Evolutionary conservation across 2,888 invertebrate genomes (phyloP).

Genomic region (Craniophora ligustri): DNA sequence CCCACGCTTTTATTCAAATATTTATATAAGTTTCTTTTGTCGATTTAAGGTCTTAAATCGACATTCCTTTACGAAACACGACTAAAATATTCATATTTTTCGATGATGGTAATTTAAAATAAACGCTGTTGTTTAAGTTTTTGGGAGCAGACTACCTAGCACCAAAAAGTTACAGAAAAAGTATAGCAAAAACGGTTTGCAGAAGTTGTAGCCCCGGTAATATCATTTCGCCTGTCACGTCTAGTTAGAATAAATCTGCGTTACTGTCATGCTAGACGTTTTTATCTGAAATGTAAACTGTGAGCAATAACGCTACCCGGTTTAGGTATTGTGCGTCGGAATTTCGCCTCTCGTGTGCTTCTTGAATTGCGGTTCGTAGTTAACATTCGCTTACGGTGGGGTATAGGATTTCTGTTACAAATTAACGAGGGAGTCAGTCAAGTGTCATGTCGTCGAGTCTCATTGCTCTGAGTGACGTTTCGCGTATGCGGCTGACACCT

Average conservation of each 20-base stretch:
- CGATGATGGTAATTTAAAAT: conserved; percentile 6
- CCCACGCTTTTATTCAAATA: too few species aligned
- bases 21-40: too few species aligned
- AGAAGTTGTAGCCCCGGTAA: conserved; percentile 26
- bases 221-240: conserved; percentile 50
- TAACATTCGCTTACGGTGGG: conserved; percentile 63
- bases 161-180: conserved; percentile 20
- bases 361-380: conserved; percentile 62
- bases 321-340: conserved; percentile 62
- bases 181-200: conserved; percentile 20
- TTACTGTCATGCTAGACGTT: conserved; percentile 67
- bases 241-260: conserved; percentile 59
- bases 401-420: conserved; percentile 77
- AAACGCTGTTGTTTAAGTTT: conserved; percentile 17
- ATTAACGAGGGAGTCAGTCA: conserved; percentile 85
- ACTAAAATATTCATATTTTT: not conserved
- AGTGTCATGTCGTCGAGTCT: conserved; percentile 73
- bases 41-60: too few species aligned
- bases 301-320: conserved; percentile 64
- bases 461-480: conserved; percentile 70
- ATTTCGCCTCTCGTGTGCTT: conserved; percentile 57
- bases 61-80: conserved; percentile 7
- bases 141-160: not conserved
- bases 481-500: conserved; percentile 67
- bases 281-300: conserved; percentile 79